These are phyloP conservation scores for Trachymyrmex septentrionalis DNA, from an alignment of 1,140 invertebrate genomes.

Conservation along the genomic window DNA sequence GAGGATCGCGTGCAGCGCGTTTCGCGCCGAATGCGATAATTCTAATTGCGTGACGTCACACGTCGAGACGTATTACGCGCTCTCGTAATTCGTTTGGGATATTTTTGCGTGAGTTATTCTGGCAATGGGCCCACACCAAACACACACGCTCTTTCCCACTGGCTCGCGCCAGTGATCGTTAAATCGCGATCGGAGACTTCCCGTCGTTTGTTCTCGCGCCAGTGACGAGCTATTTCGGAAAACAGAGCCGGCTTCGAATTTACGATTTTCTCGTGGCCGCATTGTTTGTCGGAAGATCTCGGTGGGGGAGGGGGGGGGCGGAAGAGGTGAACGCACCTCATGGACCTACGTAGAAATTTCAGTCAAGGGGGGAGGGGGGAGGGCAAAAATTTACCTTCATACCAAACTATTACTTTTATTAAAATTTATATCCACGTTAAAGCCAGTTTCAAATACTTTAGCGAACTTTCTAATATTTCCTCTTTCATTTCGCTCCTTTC, in stretches of 20 bases:
- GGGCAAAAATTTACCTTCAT: too few species aligned
- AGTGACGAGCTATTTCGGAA: background rate
- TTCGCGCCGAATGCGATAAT: background rate
- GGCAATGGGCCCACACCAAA: slow-evolving; percentile 47
- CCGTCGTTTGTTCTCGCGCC: slow-evolving; percentile 15
- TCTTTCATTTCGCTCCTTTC: too few species aligned
- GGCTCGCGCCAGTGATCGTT: background rate
- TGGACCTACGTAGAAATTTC: too few species aligned
- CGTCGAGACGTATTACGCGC: slow-evolving; percentile 32
- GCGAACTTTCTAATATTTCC: too few species aligned
- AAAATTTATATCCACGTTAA: too few species aligned
- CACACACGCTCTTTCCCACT: slow-evolving; percentile 15
- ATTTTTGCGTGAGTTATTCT: slow-evolving; percentile 69
- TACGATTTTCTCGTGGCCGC: background rate
- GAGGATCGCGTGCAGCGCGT: slow-evolving; percentile 1
- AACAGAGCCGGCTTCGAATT: background rate
- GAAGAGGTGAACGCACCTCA: background rate
- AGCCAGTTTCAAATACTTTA: too few species aligned
- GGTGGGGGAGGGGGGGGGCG: too few species aligned
- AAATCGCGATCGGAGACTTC: background rate
- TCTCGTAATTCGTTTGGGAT: slow-evolving; percentile 69
- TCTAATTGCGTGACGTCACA: slow-evolving; percentile 45
- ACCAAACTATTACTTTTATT: too few species aligned
- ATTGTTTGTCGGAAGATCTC: background rate
- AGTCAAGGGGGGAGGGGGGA: too few species aligned